A percentile compares a stretch with the other conserved stretches of the same genome.
These are phyloP conservation scores for Empis livida DNA, from an alignment of 2,888 invertebrate species.

Conservation along the genomic window DNA sequence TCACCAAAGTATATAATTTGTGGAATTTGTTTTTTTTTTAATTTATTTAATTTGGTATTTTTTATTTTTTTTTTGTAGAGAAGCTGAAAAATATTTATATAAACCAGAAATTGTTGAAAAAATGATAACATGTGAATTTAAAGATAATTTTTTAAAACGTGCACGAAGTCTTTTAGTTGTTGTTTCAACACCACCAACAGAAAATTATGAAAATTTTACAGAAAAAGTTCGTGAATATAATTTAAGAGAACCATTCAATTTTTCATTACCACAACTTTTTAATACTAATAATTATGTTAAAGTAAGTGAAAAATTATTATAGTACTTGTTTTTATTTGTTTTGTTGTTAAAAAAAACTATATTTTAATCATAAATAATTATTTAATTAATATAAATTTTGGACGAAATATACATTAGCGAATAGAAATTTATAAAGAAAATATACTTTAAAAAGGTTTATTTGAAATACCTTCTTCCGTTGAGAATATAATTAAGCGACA, in stretches of 20 bases:
- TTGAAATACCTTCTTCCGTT: no score
- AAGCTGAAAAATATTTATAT: constrained; percentile 68
- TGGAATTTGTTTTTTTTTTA: no score
- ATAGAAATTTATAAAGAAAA: no score
- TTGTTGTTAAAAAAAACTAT: no score
- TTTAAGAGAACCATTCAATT: constrained; percentile 65
- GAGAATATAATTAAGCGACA: no score
- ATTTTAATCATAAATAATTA: no score
- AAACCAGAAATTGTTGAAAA: constrained; percentile 46
- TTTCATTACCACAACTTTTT: constrained; percentile 50
- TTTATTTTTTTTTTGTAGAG: constrained; percentile 31
- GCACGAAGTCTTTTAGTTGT: constrained; percentile 79
- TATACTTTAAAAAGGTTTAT: no score
- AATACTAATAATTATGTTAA: constrained; percentile 36
- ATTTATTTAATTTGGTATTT: no score
- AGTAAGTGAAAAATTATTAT: constrained; percentile 27
- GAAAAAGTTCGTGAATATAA: constrained; percentile 68
- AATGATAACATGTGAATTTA: constrained; percentile 46
- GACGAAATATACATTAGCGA: no score
- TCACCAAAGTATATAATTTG: constrained; percentile 40
- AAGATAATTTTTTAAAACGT: constrained; percentile 41
- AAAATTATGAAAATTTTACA: constrained; percentile 63
- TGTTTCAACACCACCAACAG: constrained; percentile 71
- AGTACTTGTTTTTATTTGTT: no score
- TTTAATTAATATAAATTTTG: no score